Evolutionary conservation across 2,888 invertebrate species (phyloP), one percentile per base, ranked within the genome.

Genomic region (Harpalus rubripes): DNA sequence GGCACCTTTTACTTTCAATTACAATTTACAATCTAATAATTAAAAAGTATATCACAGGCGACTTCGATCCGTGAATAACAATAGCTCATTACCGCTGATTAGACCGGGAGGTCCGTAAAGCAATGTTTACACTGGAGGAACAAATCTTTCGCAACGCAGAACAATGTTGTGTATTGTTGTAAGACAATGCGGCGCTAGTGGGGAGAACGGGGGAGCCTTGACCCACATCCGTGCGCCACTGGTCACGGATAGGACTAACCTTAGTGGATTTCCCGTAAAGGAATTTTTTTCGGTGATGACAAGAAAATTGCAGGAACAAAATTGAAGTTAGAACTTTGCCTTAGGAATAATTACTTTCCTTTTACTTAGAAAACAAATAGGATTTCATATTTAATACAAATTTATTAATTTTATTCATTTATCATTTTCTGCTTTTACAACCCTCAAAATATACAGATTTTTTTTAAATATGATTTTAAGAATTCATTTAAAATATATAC

Each of bases 151-250:
- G 18, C 16, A 41, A 74, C 41, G 44, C 72, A 72, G 16, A 72
- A 74, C 72, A 74, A 44, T 74, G 72, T 74, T 74, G 7, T 18
- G 72, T 16, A 44, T 41, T 41, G 72, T 74, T 44, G 15, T 41
- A 7, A 74, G 18, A 41, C 72, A 44, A 74, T 74, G 18, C 41
- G 15, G 41, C 15, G 72, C 22, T 18, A 41, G 18, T 68, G 68
- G 26, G 41, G 32, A 16, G 39, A 7, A 39, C n/a, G 65, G 65
- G 32, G 65, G 65, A 22, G 68, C 68, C 68, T 68, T 68, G 68
- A 68, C 68, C 68, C 68, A 68, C 68, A 68, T 68, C 68, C 39
- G 68, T 68, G 68, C 68, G 68, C 68, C 68, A 68, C 68, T 68
- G 68, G 68, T 12, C 68, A 39, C 41, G 68, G 39, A 15, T 32